Evolutionary conservation across 2,888 invertebrate genomes (phyloP).

Genomic region (Catotricha subobsoleta): DNA sequence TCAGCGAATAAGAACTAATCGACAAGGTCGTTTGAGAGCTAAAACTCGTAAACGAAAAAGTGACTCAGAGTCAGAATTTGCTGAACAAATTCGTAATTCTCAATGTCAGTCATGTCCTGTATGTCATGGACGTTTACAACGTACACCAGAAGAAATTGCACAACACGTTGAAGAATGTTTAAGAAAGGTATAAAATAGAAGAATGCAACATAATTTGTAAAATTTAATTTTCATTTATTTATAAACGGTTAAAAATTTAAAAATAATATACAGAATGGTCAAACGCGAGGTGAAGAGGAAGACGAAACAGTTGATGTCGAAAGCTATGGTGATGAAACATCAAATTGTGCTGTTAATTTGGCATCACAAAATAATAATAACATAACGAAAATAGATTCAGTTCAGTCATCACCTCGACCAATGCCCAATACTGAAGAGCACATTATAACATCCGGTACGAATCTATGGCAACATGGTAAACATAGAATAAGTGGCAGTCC

Average conservation of each 20-base stretch:
- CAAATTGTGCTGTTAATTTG: constrained; percentile 19
- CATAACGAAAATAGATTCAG: constrained; percentile 7
- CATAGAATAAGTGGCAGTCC: constrained; percentile 3
- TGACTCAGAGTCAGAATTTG: constrained; percentile 33
- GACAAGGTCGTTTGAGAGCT: constrained; percentile 45
- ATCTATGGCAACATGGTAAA: constrained; percentile 5
- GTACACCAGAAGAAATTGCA: constrained; percentile 40
- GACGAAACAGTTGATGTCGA: constrained; percentile 53
- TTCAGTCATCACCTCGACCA: constrained; percentile 6
- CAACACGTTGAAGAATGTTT: constrained; percentile 45
- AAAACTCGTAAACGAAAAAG: constrained; percentile 48
- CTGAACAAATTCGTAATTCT: constrained; percentile 16
- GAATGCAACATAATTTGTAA: background rate
- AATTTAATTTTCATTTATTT: background rate
- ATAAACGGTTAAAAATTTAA: background rate
- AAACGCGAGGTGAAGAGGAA: constrained; percentile 31
- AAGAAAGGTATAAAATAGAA: constrained; percentile 32
- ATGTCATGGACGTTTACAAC: constrained; percentile 38
- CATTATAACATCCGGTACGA: constrained; percentile 8
- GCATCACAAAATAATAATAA: constrained; percentile 9
- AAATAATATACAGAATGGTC: constrained; percentile 16
- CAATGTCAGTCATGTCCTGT: constrained; percentile 41
- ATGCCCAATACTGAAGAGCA: constrained; percentile 8
- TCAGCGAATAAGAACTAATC: constrained; percentile 48
- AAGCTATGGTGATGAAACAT: constrained; percentile 32